Percentiles rank a stretch among this genome's conserved stretches.
Conservation (phyloP, 64 coral and sea anemone genomes). For the Stichodactyla mertensii region DNA sequence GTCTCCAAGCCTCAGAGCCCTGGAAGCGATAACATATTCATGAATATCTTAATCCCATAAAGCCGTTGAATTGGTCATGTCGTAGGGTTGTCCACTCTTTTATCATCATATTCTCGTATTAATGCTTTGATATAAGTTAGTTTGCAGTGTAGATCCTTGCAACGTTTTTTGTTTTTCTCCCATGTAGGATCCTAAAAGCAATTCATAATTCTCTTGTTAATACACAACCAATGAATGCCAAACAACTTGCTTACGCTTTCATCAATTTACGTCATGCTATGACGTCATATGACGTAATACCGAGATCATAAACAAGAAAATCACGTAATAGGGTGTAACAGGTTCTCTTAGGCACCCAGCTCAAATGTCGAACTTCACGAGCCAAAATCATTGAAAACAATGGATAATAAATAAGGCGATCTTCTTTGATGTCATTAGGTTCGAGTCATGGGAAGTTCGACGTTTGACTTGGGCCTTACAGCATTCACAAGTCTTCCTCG, state of each 20-base stretch:
- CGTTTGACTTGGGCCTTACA: too few relatives aligned
- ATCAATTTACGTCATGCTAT: not conserved
- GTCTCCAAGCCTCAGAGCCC: not conserved
- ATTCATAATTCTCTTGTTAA: not conserved
- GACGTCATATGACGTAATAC: not conserved
- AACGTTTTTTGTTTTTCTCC: constrained; percentile 26
- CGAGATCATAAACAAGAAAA: not conserved
- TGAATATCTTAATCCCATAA: not conserved
- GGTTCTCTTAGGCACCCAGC: too few relatives aligned
- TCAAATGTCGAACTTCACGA: too few relatives aligned
- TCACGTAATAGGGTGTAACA: too few relatives aligned
- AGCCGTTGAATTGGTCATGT: not conserved
- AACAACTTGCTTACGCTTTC: too few relatives aligned
- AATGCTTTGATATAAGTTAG: constrained; percentile 58
- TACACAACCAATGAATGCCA: not conserved
- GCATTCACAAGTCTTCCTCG: too few relatives aligned
- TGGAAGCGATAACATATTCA: not conserved
- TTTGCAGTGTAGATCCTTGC: constrained; percentile 38
- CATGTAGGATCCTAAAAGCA: constrained; percentile 34
- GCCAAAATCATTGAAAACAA: too few relatives aligned
- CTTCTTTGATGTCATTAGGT: too few relatives aligned
- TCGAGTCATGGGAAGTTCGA: too few relatives aligned
- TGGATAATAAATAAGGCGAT: too few relatives aligned
- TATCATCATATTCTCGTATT: constrained; percentile 40
- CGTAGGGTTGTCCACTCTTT: not conserved